Conservation (phyloP, 1,140 invertebrate genomes). For the Plectrocnemia conspersa region DNA sequence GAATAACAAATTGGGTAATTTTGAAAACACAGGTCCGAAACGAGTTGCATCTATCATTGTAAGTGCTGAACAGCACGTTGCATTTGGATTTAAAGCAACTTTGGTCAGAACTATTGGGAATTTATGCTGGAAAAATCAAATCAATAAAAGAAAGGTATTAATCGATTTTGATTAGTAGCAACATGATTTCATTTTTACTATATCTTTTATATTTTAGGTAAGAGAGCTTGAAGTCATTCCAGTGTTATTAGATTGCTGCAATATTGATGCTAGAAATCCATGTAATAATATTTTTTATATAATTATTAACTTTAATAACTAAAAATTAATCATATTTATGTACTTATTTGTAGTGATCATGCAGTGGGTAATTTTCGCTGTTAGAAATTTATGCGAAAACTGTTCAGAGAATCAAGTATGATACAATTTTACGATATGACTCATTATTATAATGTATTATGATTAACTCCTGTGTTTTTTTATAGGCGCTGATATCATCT, state of each 20-base stretch:
- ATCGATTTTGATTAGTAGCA: not conserved
- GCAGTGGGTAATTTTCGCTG: slow-evolving; percentile 74
- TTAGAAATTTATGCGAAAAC: slow-evolving; percentile 68
- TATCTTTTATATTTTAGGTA: slow-evolving; percentile 42
- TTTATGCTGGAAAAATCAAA: slow-evolving; percentile 59
- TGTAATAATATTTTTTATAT: slow-evolving; percentile 53
- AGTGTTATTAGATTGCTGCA: slow-evolving; percentile 71
- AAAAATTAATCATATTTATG: not conserved
- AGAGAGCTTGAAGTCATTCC: slow-evolving; percentile 65
- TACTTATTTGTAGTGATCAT: slow-evolving; percentile 59
- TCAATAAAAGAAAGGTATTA: slow-evolving; percentile 64
- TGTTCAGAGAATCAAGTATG: slow-evolving; percentile 65
- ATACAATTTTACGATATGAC: not conserved
- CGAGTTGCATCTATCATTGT: slow-evolving; percentile 43
- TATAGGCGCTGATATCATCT: slow-evolving; percentile 55
- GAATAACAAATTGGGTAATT: slow-evolving; percentile 44
- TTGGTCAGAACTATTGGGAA: slow-evolving; percentile 70
- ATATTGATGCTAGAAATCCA: slow-evolving; percentile 77
- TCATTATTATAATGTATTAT: slow-evolving; percentile 3
- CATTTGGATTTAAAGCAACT: slow-evolving; percentile 68
- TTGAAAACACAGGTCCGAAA: slow-evolving; percentile 44
- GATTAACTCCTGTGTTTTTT: slow-evolving; percentile 17
- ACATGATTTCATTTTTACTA: slow-evolving; percentile 4
- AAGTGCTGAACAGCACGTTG: slow-evolving; percentile 48
- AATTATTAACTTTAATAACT: not conserved